A percentile compares a stretch with the other conserved stretches of the same genome.
Evolutionary conservation across 2,888 invertebrate genomes (phyloP).

Genomic region (Onchidella celtica): DNA sequence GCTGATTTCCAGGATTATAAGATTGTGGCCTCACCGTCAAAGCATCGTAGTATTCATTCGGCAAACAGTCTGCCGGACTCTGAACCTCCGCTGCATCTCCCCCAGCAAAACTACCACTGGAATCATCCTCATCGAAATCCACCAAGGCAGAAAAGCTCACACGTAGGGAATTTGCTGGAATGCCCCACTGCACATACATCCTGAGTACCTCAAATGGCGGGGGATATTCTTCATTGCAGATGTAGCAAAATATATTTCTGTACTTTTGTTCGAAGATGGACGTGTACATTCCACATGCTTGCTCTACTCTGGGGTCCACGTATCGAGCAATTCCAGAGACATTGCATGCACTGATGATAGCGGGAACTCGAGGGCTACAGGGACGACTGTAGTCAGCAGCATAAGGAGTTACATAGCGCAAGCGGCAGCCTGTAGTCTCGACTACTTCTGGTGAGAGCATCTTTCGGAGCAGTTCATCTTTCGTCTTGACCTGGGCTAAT

Average conservation of each 20-base stretch:
- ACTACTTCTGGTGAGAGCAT: neutral
- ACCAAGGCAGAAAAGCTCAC: constrained; percentile 30
- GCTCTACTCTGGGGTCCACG: constrained; percentile 46
- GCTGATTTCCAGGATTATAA: no score
- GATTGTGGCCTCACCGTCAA: no score
- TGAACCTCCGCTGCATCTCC: no score
- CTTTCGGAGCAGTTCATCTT: neutral
- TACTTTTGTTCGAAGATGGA: constrained; percentile 31
- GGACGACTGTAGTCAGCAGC: neutral
- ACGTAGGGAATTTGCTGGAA: neutral
- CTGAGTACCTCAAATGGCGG: no score
- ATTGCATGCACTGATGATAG: constrained; percentile 47
- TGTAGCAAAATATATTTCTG: constrained; percentile 53
- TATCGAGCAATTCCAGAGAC: constrained; percentile 45
- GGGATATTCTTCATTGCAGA: constrained; percentile 50
- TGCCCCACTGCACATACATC: neutral
- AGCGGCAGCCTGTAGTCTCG: neutral
- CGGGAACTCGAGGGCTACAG: neutral
- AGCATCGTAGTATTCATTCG: no score
- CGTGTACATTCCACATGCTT: constrained; percentile 48
- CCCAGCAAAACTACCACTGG: no score
- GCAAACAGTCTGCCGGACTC: no score
- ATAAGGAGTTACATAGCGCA: neutral
- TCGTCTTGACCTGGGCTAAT: neutral
- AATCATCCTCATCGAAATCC: constrained; percentile 5